phyloP scores from a whole-genome alignment of 2,797 vertebrate genomes.

The Tachyglossus aculeatus region DNA sequence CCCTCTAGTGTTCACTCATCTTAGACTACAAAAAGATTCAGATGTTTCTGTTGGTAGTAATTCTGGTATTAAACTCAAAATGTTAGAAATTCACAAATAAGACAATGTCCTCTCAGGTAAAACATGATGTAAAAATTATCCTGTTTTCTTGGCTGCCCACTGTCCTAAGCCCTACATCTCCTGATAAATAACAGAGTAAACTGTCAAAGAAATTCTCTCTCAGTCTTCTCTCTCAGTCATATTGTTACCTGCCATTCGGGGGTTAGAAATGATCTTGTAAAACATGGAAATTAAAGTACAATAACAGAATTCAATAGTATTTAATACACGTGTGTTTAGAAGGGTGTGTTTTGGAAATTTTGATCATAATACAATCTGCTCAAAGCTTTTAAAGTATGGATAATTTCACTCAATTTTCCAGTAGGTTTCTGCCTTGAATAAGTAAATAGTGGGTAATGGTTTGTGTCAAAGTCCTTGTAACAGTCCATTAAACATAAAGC shows the following conservation, averaged over 20 bases:
- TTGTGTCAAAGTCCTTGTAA: constrained; percentile 89
- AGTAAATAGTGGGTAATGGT: constrained; percentile 93
- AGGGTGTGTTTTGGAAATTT: constrained; percentile 68
- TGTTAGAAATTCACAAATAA: constrained; percentile 17
- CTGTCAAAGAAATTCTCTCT: not conserved
- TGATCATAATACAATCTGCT: constrained; percentile 73
- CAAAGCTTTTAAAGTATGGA: constrained; percentile 77
- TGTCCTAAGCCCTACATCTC: constrained; percentile 23
- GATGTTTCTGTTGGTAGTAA: constrained; percentile 30
- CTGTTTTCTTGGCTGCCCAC: constrained; percentile 28
- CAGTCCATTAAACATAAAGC: constrained; percentile 89
- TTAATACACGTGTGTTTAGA: constrained; percentile 63
- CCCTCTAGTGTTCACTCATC: constrained; percentile 35
- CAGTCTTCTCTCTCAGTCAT: not conserved
- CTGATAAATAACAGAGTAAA: constrained; percentile 9
- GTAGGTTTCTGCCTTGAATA: constrained; percentile 80
- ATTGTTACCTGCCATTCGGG: constrained; percentile 28
- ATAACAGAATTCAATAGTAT: constrained; percentile 49
- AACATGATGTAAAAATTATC: constrained; percentile 34
- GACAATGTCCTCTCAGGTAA: constrained; percentile 16
- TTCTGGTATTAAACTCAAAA: constrained; percentile 28
- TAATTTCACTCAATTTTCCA: constrained; percentile 83
- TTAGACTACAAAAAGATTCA: constrained; percentile 18
- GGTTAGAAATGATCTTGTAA: constrained; percentile 57
- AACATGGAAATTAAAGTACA: constrained; percentile 48